These are phyloP conservation scores for Poeciliopsis prolifica DNA, from an alignment of 2,113 vertebrate species.

Conservation along the genomic window DNA sequence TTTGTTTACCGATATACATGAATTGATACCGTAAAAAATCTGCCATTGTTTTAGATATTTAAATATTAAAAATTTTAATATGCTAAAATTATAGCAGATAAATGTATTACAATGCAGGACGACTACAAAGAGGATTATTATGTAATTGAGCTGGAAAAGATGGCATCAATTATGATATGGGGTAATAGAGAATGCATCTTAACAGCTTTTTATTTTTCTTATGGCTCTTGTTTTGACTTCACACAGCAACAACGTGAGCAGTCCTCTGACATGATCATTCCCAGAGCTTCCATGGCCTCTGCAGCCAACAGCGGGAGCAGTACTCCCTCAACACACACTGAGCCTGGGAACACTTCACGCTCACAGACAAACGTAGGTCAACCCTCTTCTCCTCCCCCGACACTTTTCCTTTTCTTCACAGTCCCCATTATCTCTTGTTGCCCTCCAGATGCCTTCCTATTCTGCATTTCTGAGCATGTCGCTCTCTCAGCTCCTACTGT, in stretches of 20 bases:
- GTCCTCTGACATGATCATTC: constrained; percentile 84
- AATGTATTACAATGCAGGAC: too few relatives aligned
- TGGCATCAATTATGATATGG: background rate
- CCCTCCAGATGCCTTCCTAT: constrained; percentile 29
- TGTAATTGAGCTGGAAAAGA: too few relatives aligned
- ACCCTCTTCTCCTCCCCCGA: background rate
- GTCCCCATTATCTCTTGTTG: constrained; percentile 1
- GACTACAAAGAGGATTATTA: background rate
- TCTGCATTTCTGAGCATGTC: constrained; percentile 14
- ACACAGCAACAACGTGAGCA: constrained; percentile 68
- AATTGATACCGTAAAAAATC: background rate
- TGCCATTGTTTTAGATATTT: too few relatives aligned
- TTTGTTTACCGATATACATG: background rate
- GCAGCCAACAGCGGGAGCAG: constrained; percentile 76
- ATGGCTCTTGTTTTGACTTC: constrained; percentile 22
- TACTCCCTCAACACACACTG: constrained; percentile 77
- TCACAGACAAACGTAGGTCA: constrained; percentile 67
- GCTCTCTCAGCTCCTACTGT: constrained; percentile 31
- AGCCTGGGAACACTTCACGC: constrained; percentile 55
- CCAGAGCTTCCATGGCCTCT: constrained; percentile 83
- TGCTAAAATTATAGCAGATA: too few relatives aligned
- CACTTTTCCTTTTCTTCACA: background rate
- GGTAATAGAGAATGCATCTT: background rate
- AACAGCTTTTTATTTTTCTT: background rate
- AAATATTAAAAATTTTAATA: background rate